Percentiles rank a stretch among this genome's conserved stretches.
Conservation (phyloP, 2,888 invertebrate genomes). For the Leuctra nigra region DNA sequence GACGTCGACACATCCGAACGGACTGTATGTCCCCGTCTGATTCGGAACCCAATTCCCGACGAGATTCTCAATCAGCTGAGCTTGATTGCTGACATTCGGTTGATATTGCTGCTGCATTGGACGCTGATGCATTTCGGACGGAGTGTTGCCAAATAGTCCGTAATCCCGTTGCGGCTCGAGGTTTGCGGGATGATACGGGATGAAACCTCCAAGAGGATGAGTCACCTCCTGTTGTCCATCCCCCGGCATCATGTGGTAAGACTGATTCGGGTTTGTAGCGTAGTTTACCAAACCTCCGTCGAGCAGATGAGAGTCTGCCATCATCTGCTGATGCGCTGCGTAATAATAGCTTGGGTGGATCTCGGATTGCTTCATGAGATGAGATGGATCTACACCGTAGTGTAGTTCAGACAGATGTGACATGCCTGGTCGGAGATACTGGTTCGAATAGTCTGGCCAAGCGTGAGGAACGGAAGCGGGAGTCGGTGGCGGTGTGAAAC, state of each 20-base stretch:
- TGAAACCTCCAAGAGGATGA: conserved; percentile 21
- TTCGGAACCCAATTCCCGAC: conserved; percentile 67
- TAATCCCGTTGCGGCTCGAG: conserved; percentile 19
- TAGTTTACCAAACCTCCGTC: background rate
- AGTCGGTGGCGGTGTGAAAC: conserved; percentile 41
- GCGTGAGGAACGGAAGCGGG: conserved; percentile 33
- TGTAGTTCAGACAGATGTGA: conserved; percentile 18
- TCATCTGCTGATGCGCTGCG: conserved; percentile 13
- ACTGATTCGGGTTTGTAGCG: conserved; percentile 3
- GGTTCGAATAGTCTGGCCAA: conserved; percentile 37
- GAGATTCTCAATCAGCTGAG: conserved; percentile 60
- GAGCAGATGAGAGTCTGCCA: background rate
- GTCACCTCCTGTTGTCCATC: conserved; percentile 11
- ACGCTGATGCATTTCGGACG: background rate
- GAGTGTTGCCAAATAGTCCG: conserved; percentile 20
- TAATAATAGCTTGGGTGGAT: conserved; percentile 23
- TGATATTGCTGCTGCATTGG: conserved; percentile 31
- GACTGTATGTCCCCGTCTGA: conserved; percentile 65
- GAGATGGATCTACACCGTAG: conserved; percentile 20
- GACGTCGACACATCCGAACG: conserved; percentile 58
- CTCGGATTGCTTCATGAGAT: conserved; percentile 16
- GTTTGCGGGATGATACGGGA: conserved; percentile 20
- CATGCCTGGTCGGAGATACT: conserved; percentile 16
- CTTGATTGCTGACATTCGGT: conserved; percentile 12
- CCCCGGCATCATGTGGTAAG: conserved; percentile 18